Percentiles rank a stretch among this genome's conserved stretches.
These are phyloP conservation scores for Larimichthys crocea DNA, from an alignment of 2,113 vertebrate species.

Conservation along the genomic window DNA sequence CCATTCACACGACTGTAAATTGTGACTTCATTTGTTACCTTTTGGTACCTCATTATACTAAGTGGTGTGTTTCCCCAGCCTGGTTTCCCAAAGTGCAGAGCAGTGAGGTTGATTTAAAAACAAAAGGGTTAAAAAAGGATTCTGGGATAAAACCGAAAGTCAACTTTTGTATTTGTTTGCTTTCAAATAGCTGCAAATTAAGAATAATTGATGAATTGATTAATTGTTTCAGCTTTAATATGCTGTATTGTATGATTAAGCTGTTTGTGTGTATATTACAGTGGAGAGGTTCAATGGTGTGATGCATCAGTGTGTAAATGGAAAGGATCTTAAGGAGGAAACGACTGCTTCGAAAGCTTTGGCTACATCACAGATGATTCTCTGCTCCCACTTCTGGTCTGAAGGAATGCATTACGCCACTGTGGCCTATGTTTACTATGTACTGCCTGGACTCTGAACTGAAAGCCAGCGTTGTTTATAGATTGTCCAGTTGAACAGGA, in stretches of 20 bases:
- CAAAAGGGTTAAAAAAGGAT: not conserved
- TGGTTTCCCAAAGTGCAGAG: not conserved
- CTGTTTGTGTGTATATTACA: too few relatives aligned
- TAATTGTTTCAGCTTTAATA: not conserved
- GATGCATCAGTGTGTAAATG: not conserved
- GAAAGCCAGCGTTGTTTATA: constrained; percentile 65
- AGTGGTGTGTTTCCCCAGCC: constrained; percentile 37
- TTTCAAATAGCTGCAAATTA: not conserved
- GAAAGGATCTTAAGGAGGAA: constrained; percentile 28
- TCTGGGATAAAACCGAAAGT: not conserved
- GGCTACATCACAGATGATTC: constrained; percentile 18
- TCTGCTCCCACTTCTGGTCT: constrained; percentile 18
- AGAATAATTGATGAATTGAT: not conserved
- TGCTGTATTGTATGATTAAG: too few relatives aligned
- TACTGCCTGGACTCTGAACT: constrained; percentile 43
- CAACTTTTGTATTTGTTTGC: not conserved
- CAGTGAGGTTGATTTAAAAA: not conserved
- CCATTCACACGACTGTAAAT: constrained; percentile 30
- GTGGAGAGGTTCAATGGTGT: not conserved
- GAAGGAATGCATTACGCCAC: constrained; percentile 51
- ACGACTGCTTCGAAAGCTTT: constrained; percentile 1
- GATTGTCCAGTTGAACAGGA: constrained; percentile 46
- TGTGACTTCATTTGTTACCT: constrained; percentile 49
- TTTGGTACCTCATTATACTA: constrained; percentile 50
- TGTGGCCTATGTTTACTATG: constrained; percentile 67